Evolutionary conservation across 2,888 invertebrate genomes (phyloP).

Genomic region (Sinopyrophorus schimmeli): DNA sequence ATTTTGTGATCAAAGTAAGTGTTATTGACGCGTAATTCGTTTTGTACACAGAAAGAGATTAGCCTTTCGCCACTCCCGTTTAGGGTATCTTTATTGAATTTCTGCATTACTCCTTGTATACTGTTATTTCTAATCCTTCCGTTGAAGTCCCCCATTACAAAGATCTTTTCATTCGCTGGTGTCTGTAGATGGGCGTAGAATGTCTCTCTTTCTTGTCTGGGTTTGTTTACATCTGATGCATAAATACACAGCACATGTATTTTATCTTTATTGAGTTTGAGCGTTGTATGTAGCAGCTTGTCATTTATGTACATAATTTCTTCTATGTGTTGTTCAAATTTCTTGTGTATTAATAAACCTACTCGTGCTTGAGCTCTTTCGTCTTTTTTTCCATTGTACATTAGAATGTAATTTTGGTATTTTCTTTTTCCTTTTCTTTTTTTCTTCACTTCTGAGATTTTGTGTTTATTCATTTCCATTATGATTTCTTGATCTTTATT

Average conservation of each 20-base stretch:
- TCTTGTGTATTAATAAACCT: neutral
- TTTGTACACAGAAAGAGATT: conserved; percentile 2
- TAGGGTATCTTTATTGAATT: neutral
- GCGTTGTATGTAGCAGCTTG: neutral
- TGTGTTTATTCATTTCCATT: neutral
- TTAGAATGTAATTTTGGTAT: too few species aligned
- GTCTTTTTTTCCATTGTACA: too few species aligned
- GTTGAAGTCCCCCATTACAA: too few species aligned
- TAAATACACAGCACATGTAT: neutral
- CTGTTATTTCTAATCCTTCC: neutral
- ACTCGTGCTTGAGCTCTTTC: too few species aligned
- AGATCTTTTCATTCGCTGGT: too few species aligned
- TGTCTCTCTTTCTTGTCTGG: conserved; percentile 6
- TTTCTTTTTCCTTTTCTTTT: too few species aligned
- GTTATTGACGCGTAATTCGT: conserved; percentile 9
- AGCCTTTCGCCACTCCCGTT: conserved; percentile 1
- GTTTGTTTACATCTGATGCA: conserved; percentile 5
- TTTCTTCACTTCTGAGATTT: too few species aligned
- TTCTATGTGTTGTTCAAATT: neutral
- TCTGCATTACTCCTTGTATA: conserved; percentile 1
- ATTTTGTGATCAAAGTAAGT: conserved; percentile 11
- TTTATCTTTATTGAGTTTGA: neutral
- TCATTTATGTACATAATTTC: conserved; percentile 1
- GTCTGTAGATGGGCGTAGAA: conserved; percentile 2
- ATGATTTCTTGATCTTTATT: conserved; percentile 8